Percentiles rank a stretch among this genome's conserved stretches.
Evolutionary conservation across 2,113 vertebrate genomes (phyloP).

Genomic region (Stictonetta naevosa): DNA sequence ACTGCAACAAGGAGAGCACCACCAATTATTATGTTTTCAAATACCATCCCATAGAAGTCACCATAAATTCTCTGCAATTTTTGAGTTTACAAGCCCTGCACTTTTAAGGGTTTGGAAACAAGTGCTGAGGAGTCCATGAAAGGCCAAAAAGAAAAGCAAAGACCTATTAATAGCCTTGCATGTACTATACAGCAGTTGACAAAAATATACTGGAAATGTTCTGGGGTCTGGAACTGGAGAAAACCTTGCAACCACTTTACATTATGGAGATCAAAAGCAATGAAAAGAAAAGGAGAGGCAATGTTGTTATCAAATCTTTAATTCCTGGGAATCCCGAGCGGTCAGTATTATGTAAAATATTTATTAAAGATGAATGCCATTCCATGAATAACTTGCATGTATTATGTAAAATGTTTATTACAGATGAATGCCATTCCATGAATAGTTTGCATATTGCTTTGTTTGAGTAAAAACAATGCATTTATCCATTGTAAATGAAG

Average conservation of each 20-base stretch:
- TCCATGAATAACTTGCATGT: slow-evolving; percentile 30
- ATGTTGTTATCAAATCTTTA: neutral
- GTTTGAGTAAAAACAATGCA: neutral
- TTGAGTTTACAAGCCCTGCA: neutral
- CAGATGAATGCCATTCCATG: slow-evolving; percentile 35
- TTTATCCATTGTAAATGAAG: neutral
- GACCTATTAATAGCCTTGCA: neutral
- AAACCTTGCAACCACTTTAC: neutral
- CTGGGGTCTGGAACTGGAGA: neutral
- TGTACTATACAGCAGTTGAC: neutral
- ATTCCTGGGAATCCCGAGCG: neutral
- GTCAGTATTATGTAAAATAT: neutral
- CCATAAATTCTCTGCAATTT: rapidly evolving
- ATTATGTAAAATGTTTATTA: slow-evolving; percentile 34
- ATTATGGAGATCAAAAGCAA: neutral
- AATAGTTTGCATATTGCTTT: slow-evolving; percentile 23
- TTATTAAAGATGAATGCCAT: slow-evolving; percentile 21
- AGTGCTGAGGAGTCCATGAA: neutral
- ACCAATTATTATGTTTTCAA: neutral
- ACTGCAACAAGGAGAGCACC: neutral
- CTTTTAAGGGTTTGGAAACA: neutral
- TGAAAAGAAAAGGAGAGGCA: neutral
- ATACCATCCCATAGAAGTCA: neutral
- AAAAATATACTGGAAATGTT: neutral
- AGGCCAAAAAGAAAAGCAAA: neutral